phyloP scores from a whole-genome alignment of 2,888 invertebrate species.

The Sarcophaga rosellei region DNA sequence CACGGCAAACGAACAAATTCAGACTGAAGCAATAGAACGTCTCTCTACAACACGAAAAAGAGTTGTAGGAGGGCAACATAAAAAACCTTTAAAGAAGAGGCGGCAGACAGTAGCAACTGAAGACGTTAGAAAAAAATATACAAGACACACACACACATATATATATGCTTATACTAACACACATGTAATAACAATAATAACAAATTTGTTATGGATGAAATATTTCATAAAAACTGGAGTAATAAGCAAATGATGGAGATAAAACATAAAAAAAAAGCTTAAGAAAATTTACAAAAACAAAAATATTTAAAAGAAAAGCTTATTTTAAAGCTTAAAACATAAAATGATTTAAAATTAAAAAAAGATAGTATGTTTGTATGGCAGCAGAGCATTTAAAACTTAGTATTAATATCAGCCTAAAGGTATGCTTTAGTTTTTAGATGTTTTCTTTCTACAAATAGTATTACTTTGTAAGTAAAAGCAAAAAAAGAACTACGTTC shows the following conservation, averaged over 20 bases:
- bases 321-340: not conserved
- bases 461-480: not conserved
- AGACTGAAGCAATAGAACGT: constrained; percentile 3
- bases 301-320: constrained; percentile 2
- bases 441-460: not conserved
- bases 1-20: constrained; percentile 1
- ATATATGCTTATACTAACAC: not conserved
- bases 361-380: not conserved
- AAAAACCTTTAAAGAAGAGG: constrained; percentile 12
- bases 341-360: not conserved
- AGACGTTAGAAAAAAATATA: not conserved
- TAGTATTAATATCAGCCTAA: constrained; percentile 30
- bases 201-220: constrained; percentile 15
- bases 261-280: constrained; percentile 7
- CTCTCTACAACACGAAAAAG: constrained; percentile 15
- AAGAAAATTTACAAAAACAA: constrained; percentile 14
- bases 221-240: constrained; percentile 12
- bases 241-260: constrained; percentile 10
- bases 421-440: constrained; percentile 46
- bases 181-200: constrained; percentile 22
- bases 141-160: too few species aligned
- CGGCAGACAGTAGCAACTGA: constrained; percentile 10
- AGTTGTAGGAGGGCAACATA: constrained; percentile 38
- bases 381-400: constrained; percentile 39
- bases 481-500: too few species aligned